Conservation (phyloP, 2,113 vertebrate species). For the Cricetomys ansorgei region DNA sequence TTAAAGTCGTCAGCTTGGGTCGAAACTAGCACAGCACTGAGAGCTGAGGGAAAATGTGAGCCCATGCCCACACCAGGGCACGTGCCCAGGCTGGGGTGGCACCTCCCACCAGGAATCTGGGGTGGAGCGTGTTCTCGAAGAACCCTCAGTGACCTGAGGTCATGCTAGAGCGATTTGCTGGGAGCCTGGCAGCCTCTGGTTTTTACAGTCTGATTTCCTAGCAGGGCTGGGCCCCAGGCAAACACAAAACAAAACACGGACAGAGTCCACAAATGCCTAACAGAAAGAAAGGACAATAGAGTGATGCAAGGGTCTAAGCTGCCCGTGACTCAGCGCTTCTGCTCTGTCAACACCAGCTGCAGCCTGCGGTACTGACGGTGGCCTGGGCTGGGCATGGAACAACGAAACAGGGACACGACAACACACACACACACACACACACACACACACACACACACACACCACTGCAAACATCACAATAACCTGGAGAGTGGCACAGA, state of each 20-base stretch:
- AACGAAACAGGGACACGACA: neutral
- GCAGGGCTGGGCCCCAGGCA: neutral
- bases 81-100: neutral
- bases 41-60: conserved; percentile 37
- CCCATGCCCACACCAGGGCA: neutral
- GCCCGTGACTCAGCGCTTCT: conserved; percentile 79
- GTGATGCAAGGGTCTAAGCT: conserved; percentile 66
- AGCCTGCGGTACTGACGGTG: neutral
- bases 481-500: neutral
- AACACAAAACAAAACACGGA: conserved; percentile 55
- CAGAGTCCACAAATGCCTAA: conserved; percentile 38
- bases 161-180: neutral
- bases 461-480: neutral
- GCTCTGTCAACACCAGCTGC: conserved; percentile 76
- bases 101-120: neutral
- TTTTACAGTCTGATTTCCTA: conserved; percentile 61
- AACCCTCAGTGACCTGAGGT: rapidly evolving
- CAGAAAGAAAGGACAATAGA: conserved; percentile 79
- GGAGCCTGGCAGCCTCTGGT: neutral
- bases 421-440: neutral
- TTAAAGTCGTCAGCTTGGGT: neutral
- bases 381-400: neutral
- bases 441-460: neutral
- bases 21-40: neutral
- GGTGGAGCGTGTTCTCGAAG: neutral